These are phyloP conservation scores for Bhutanitis thaidina DNA, from an alignment of 2,888 invertebrate genomes.

Conservation along the genomic window DNA sequence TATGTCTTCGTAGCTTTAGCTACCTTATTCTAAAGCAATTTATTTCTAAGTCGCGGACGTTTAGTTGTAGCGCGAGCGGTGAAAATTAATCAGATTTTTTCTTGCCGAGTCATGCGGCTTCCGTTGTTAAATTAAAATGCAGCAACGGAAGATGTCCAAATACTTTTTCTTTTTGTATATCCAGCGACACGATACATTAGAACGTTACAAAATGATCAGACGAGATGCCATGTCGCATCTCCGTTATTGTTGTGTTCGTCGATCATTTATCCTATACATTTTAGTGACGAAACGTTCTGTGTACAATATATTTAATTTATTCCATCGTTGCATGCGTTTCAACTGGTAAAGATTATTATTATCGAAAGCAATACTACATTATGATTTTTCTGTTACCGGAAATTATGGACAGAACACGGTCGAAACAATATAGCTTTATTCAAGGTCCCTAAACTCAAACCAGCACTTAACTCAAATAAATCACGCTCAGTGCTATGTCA, in stretches of 20 bases:
- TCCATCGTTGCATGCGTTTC: constrained; percentile 8
- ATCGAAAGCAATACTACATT: constrained; percentile 9
- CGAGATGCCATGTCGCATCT: constrained; percentile 14
- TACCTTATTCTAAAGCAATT: constrained; percentile 52
- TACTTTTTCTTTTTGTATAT: constrained; percentile 39
- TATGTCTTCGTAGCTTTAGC: constrained; percentile 51
- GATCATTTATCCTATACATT: constrained; percentile 14
- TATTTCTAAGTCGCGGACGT: constrained; percentile 48
- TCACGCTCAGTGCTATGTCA: constrained; percentile 21
- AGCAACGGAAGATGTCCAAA: constrained; percentile 58
- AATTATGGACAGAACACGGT: constrained; percentile 2
- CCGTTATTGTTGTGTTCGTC: constrained; percentile 12
- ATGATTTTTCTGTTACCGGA: constrained; percentile 11
- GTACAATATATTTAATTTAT: constrained; percentile 20
- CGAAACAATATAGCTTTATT: constrained; percentile 4
- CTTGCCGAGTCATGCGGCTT: constrained; percentile 70
- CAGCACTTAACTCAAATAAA: constrained; percentile 13
- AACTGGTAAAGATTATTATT: constrained; percentile 15
- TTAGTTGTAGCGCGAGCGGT: constrained; percentile 40
- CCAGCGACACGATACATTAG: constrained; percentile 31
- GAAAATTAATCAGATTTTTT: constrained; percentile 70
- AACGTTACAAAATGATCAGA: constrained; percentile 18
- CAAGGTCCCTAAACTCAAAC: constrained; percentile 3
- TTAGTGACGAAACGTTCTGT: constrained; percentile 20
- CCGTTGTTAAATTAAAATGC: constrained; percentile 71